Conservation (phyloP, 2,888 invertebrate species). For the Ceratothoa steindachneri region DNA sequence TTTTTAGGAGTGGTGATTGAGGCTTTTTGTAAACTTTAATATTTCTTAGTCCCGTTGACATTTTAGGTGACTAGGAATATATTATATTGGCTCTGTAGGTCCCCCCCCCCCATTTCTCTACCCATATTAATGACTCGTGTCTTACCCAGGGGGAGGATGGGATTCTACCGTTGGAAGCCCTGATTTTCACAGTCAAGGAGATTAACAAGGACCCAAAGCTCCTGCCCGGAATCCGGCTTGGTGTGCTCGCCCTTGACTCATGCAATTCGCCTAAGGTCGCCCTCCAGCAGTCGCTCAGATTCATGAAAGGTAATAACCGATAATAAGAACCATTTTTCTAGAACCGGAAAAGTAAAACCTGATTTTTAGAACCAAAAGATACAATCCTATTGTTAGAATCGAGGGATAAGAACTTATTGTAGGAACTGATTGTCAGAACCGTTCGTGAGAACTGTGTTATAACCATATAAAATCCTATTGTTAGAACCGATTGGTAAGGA, state of each 20-base stretch:
- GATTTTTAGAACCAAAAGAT: no score
- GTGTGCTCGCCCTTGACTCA: constrained; percentile 61
- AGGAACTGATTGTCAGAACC: no score
- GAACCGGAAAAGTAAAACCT: no score
- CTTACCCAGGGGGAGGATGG: constrained; percentile 62
- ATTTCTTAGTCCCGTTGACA: background rate
- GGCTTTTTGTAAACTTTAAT: background rate
- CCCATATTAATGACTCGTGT: background rate
- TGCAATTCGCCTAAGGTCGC: constrained; percentile 66
- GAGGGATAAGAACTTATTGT: no score
- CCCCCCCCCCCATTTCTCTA: background rate
- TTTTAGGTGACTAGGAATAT: background rate
- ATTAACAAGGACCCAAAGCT: constrained; percentile 61
- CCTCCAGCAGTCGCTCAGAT: constrained; percentile 65
- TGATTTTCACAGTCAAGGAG: constrained; percentile 64
- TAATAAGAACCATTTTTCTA: no score
- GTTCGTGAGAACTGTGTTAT: no score
- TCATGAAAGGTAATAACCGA: constrained; percentile 60
- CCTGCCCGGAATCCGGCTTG: constrained; percentile 63
- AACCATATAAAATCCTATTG: no score
- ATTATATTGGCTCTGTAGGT: background rate
- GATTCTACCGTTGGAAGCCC: constrained; percentile 66
- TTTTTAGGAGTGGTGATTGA: no score
- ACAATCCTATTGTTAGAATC: no score
- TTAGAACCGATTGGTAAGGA: no score